These are phyloP conservation scores for Ethmia dodecea DNA, from an alignment of 2,888 invertebrate species.

Conservation along the genomic window DNA sequence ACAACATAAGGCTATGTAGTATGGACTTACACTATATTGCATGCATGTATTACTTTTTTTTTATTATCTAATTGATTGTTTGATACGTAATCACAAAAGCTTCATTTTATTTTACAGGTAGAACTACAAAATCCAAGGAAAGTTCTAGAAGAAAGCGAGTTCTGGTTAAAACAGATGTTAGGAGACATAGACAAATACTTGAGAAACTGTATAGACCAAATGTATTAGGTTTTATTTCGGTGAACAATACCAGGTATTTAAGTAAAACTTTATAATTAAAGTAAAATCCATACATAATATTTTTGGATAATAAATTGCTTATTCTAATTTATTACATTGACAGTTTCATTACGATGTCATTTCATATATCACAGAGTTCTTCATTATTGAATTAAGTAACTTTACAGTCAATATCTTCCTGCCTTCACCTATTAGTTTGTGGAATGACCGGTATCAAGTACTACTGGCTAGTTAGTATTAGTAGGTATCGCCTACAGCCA, in stretches of 20 bases:
- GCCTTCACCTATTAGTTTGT: too few species aligned
- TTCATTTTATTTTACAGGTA: constrained; percentile 35
- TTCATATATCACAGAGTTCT: constrained; percentile 33
- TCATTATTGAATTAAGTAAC: constrained; percentile 19
- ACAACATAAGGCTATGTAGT: too few species aligned
- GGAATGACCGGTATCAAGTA: too few species aligned
- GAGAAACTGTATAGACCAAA: constrained; percentile 55
- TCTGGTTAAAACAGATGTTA: constrained; percentile 46
- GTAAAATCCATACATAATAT: constrained; percentile 8
- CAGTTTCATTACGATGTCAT: constrained; percentile 30
- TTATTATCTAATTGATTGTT: too few species aligned
- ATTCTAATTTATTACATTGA: constrained; percentile 22
- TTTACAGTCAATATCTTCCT: constrained; percentile 22
- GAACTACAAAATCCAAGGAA: constrained; percentile 30
- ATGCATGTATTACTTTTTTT: too few species aligned
- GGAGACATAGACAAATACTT: constrained; percentile 55
- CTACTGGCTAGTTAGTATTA: too few species aligned
- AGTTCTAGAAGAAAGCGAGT: constrained; percentile 45
- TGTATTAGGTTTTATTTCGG: constrained; percentile 30
- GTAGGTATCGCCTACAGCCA: too few species aligned
- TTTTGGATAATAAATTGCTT: constrained; percentile 16
- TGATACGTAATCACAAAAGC: too few species aligned
- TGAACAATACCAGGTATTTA: constrained; percentile 23
- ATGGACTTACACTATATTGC: too few species aligned
- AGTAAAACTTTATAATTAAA: constrained; percentile 15